Evolutionary conservation across 1,140 invertebrate species (phyloP).

Genomic region (Lordiphosa stackelbergi): DNA sequence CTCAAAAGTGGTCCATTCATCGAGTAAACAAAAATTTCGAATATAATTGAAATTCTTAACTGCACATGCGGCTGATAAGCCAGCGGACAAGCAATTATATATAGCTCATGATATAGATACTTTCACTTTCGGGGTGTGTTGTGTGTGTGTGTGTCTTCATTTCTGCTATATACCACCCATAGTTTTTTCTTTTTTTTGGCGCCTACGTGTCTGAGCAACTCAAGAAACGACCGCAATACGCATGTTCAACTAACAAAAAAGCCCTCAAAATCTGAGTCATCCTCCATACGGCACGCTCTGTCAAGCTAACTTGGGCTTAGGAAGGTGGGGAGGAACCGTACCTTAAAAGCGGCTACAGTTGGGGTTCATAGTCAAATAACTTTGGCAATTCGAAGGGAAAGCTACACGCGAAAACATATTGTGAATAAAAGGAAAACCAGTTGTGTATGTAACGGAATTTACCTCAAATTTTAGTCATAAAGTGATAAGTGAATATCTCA

Average conservation of each 20-base stretch:
- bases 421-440: too few relatives aligned
- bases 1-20: slow-evolving; percentile 2
- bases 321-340: too few relatives aligned
- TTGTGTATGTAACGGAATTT: too few relatives aligned
- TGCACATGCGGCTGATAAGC: background rate
- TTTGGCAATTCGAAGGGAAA: too few relatives aligned
- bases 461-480: too few relatives aligned
- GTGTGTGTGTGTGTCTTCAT: slow-evolving; percentile 1
- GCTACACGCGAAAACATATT: too few relatives aligned
- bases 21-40: background rate
- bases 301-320: too few relatives aligned
- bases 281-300: too few relatives aligned
- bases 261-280: slow-evolving; percentile 3
- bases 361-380: too few relatives aligned
- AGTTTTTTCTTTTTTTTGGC: background rate
- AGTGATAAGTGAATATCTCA: too few relatives aligned
- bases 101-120: too few relatives aligned
- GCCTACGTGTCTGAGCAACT: slow-evolving; percentile 15
- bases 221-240: slow-evolving; percentile 1
- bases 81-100: background rate
- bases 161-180: background rate
- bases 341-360: too few relatives aligned
- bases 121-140: background rate
- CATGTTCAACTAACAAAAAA: background rate
- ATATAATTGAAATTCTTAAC: background rate